Conservation (phyloP, 2,797 vertebrate genomes). For the Adelosebastes latens region DNA sequence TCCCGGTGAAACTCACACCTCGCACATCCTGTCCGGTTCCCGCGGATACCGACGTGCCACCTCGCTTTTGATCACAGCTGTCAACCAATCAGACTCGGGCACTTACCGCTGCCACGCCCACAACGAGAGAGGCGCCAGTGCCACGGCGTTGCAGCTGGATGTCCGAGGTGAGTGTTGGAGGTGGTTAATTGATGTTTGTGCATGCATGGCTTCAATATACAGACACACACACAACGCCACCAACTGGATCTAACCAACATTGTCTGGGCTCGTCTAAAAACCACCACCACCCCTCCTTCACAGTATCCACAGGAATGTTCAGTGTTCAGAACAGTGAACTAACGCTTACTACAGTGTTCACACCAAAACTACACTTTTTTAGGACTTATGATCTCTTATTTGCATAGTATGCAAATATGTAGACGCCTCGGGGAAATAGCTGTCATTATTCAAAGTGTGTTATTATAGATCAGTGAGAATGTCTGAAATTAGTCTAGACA, state of each 20-base stretch:
- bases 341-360: neutral
- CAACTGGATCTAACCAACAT: neutral
- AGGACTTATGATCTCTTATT: neutral
- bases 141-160: slow-evolving; percentile 85
- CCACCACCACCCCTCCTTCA: neutral
- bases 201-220: neutral
- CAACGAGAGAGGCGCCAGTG: slow-evolving; percentile 87
- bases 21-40: slow-evolving; percentile 74
- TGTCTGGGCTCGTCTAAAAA: neutral
- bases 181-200: neutral
- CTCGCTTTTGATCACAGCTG: slow-evolving; percentile 72
- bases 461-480: neutral
- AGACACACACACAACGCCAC: no score
- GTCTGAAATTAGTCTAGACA: neutral
- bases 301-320: neutral
- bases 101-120: slow-evolving; percentile 87
- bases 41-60: slow-evolving; percentile 73
- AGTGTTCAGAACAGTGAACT: neutral
- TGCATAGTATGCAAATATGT: slow-evolving; percentile 22
- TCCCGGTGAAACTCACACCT: slow-evolving; percentile 54
- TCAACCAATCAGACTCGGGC: slow-evolving; percentile 88
- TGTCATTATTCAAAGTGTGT: neutral
- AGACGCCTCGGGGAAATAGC: neutral
- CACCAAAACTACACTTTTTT: neutral
- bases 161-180: slow-evolving; percentile 84